These are phyloP conservation scores for Sebastes cheni DNA, from an alignment of 2,797 vertebrate species.

Conservation along the genomic window DNA sequence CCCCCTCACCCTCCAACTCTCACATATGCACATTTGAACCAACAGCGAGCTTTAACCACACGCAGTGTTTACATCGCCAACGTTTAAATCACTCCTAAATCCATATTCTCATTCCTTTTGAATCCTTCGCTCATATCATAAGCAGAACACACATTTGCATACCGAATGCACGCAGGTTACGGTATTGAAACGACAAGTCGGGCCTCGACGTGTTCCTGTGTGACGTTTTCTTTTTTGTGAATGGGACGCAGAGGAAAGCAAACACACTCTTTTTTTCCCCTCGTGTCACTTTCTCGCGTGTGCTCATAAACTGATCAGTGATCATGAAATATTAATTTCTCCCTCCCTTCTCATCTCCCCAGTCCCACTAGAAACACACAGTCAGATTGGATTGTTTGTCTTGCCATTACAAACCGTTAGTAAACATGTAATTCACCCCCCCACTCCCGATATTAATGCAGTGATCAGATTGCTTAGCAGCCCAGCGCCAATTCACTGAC, in stretches of 20 bases:
- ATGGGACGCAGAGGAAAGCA: constrained; percentile 23
- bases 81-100: constrained; percentile 28
- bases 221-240: constrained; percentile 14
- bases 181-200: constrained; percentile 5
- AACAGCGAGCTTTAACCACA: constrained; percentile 23
- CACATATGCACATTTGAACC: constrained; percentile 44
- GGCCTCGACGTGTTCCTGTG: neutral
- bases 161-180: neutral
- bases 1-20: neutral
- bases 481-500: constrained; percentile 19
- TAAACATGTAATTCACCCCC: constrained; percentile 24
- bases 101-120: constrained; percentile 16
- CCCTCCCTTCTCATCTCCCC: constrained; percentile 5
- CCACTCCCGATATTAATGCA: constrained; percentile 26
- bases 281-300: constrained; percentile 25
- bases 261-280: constrained; percentile 9
- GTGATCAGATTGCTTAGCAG: constrained; percentile 38
- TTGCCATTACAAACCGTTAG: constrained; percentile 44
- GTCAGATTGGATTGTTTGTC: constrained; percentile 48
- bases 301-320: constrained; percentile 42
- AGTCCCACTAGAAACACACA: constrained; percentile 41
- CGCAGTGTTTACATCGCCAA: constrained; percentile 2
- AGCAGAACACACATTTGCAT: constrained; percentile 16
- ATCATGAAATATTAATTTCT: constrained; percentile 59
- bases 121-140: neutral